These are phyloP conservation scores for Drosophila bipectinata DNA, from an alignment of 1,140 invertebrate genomes.

Conservation along the genomic window DNA sequence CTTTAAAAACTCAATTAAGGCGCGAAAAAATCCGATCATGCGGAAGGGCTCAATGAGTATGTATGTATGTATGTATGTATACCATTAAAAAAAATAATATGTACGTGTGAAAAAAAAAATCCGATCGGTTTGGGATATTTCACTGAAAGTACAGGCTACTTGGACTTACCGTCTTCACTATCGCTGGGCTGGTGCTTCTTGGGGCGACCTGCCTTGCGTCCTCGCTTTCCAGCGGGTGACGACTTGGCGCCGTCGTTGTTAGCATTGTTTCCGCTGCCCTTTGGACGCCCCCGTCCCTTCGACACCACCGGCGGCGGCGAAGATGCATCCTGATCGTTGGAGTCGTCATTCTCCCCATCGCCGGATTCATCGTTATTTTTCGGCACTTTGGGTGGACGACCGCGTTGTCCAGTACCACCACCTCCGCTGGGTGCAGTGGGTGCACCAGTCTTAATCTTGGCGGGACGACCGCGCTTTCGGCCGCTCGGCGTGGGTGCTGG, in stretches of 20 bases:
- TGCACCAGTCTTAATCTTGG: constrained; percentile 43
- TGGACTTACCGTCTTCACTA: constrained; percentile 46
- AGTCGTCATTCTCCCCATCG: constrained; percentile 39
- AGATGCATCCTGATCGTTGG: constrained; percentile 2
- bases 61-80: neutral
- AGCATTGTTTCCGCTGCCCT: constrained; percentile 20
- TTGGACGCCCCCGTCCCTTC: constrained; percentile 73
- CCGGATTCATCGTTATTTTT: constrained; percentile 21
- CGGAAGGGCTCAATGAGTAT: neutral
- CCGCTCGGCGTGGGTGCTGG: constrained; percentile 4
- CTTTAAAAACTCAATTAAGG: neutral
- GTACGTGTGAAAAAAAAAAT: neutral
- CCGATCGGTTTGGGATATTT: too few relatives aligned
- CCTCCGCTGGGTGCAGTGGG: neutral
- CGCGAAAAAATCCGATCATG: neutral
- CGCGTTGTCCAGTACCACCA: constrained; percentile 19
- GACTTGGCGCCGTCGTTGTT: constrained; percentile 23
- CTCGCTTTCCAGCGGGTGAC: constrained; percentile 44
- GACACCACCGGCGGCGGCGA: neutral
- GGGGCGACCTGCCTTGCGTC: constrained; percentile 50
- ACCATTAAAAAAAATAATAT: neutral
- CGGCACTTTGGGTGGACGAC: constrained; percentile 37
- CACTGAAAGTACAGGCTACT: neutral
- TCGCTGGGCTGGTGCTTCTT: constrained; percentile 64
- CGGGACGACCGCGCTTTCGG: constrained; percentile 60